Conservation (phyloP, 2,113 vertebrate genomes). For the Isurus oxyrinchus region DNA sequence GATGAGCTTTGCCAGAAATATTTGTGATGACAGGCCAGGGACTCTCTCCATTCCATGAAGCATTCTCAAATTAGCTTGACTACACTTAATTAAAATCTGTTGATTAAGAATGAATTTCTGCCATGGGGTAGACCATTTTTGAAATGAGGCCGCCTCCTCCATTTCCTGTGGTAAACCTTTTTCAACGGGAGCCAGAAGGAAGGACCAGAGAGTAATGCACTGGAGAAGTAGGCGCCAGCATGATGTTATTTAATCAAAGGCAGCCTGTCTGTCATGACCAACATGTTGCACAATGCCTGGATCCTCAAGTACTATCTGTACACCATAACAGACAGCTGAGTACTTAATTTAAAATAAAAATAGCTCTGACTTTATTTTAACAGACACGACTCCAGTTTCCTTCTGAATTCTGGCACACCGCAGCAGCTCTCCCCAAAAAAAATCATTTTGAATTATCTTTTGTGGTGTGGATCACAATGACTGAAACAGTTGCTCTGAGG, state of each 20-base stretch:
- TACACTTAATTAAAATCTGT: neutral
- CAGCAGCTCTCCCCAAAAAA: neutral
- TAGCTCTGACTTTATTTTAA: neutral
- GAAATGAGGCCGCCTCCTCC: neutral
- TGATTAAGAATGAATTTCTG: neutral
- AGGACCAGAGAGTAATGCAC: neutral
- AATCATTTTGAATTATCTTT: conserved; percentile 17
- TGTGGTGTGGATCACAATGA: neutral
- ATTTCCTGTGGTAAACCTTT: neutral
- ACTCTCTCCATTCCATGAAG: no score
- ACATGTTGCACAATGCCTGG: neutral
- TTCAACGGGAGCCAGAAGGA: neutral
- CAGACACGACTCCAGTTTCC: neutral
- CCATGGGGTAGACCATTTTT: neutral
- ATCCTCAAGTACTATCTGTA: neutral
- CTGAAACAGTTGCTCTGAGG: neutral
- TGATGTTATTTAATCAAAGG: neutral
- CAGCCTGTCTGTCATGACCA: neutral
- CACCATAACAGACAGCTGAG: neutral
- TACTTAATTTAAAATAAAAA: neutral
- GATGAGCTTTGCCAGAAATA: neutral
- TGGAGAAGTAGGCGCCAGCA: neutral
- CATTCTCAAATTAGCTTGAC: neutral
- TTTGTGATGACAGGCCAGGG: neutral
- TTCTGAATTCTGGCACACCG: neutral